Percentiles rank a stretch among this genome's conserved stretches.
Conservation (phyloP, 2,888 invertebrate genomes). For the Platycheirus rosarum region DNA sequence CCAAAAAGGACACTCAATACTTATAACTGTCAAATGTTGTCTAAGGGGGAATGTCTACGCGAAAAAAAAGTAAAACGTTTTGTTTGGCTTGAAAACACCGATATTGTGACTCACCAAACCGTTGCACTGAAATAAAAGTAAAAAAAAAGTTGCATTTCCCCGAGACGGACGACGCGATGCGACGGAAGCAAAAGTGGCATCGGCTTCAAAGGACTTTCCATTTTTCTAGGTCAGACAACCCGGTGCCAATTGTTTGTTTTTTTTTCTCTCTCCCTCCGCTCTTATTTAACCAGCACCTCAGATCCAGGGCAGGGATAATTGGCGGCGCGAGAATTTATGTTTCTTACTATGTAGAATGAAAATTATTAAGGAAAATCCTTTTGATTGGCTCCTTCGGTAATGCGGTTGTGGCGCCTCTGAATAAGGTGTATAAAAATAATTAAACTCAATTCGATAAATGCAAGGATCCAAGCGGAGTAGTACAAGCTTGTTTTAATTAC, state of each 20-base stretch:
- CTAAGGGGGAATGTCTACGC: slow-evolving; percentile 30
- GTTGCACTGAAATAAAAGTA: slow-evolving; percentile 35
- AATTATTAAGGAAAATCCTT: slow-evolving; percentile 57
- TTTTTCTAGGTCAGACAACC: slow-evolving; percentile 63
- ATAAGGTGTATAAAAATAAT: slow-evolving; percentile 30
- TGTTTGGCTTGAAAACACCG: slow-evolving; percentile 45
- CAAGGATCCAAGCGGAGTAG: neutral
- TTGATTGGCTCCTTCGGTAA: slow-evolving; percentile 39
- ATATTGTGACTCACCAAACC: slow-evolving; percentile 50
- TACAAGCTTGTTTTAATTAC: slow-evolving; percentile 23
- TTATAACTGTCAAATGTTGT: slow-evolving; percentile 42
- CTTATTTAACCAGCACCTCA: neutral
- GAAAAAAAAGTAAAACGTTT: neutral
- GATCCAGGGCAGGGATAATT: slow-evolving; percentile 37
- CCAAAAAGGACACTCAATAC: neutral
- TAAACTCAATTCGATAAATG: slow-evolving; percentile 26
- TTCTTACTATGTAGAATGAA: slow-evolving; percentile 11
- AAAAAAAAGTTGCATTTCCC: slow-evolving; percentile 11
- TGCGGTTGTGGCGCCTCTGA: slow-evolving; percentile 3
- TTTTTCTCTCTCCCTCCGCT: slow-evolving; percentile 2
- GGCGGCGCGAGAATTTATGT: slow-evolving; percentile 22
- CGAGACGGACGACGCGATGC: neutral
- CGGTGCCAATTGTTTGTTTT: slow-evolving; percentile 53
- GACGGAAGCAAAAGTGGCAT: slow-evolving; percentile 2
- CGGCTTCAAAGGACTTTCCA: slow-evolving; percentile 24